Percentiles rank a stretch among this genome's conserved stretches.
These are phyloP conservation scores for Neoniphon sammara DNA, from an alignment of 2,797 vertebrate genomes.

Conservation along the genomic window DNA sequence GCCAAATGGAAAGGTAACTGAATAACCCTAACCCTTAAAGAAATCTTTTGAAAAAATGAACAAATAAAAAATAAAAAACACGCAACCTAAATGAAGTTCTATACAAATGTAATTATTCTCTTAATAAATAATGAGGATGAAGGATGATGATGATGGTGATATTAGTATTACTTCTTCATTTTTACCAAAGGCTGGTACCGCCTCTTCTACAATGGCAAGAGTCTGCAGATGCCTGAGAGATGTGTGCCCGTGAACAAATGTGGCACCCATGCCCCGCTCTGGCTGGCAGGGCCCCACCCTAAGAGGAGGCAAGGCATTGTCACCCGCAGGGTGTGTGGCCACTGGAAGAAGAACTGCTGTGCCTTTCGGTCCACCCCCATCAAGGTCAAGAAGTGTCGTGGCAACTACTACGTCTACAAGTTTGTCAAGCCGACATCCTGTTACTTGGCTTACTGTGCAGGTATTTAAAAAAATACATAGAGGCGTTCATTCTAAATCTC, in stretches of 20 bases:
- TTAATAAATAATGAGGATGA: too few species aligned
- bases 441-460: conserved; percentile 43
- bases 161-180: too few species aligned
- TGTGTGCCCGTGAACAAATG: conserved; percentile 63
- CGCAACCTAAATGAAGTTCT: too few species aligned
- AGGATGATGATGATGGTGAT: too few species aligned
- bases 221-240: conserved; percentile 70
- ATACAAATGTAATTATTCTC: too few species aligned
- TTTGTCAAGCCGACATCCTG: neutral
- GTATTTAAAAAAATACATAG: neutral
- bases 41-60: too few species aligned
- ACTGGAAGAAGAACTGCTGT: conserved; percentile 68
- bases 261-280: conserved; percentile 64
- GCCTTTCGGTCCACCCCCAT: conserved; percentile 62
- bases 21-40: too few species aligned
- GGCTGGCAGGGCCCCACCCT: conserved; percentile 63
- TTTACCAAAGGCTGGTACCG: conserved; percentile 55
- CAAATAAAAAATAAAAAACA: too few species aligned
- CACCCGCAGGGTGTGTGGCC: conserved; percentile 57
- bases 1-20: conserved; percentile 59
- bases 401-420: conserved; percentile 48
- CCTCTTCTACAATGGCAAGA: conserved; percentile 63
- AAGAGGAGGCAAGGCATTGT: conserved; percentile 54
- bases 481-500: neutral
- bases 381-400: conserved; percentile 63